Conservation (phyloP, 1,140 invertebrate species). For the Drosophila lacertosa region DNA sequence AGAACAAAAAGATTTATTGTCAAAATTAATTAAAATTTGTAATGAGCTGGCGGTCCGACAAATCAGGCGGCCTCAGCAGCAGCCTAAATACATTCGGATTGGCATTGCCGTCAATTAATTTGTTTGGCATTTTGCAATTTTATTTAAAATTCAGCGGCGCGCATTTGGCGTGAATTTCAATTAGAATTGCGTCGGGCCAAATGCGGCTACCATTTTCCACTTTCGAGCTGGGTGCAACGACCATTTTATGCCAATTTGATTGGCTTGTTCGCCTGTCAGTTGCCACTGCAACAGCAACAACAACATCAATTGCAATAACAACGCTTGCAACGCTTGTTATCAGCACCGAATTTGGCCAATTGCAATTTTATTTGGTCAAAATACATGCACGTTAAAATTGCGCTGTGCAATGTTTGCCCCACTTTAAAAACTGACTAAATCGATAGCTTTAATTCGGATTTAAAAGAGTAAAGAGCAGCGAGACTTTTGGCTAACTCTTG, state of each 20-base stretch:
- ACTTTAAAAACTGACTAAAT: conserved; percentile 4
- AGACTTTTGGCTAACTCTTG: too few relatives aligned
- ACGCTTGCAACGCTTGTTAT: conserved; percentile 37
- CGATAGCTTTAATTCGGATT: conserved; percentile 43
- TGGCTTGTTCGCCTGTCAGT: conserved; percentile 58
- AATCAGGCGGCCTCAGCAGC: conserved; percentile 39
- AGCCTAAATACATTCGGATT: conserved; percentile 49
- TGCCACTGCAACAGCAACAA: not conserved
- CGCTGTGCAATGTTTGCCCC: not conserved
- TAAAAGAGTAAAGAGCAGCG: too few relatives aligned
- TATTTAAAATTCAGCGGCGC: conserved; percentile 67
- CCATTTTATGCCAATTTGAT: conserved; percentile 75
- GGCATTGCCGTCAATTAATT: conserved; percentile 69
- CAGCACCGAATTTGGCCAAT: conserved; percentile 15
- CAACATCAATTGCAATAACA: conserved; percentile 16
- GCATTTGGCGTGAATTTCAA: conserved; percentile 70
- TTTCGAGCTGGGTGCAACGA: conserved; percentile 18
- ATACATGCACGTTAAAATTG: conserved; percentile 45
- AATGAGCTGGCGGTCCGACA: conserved; percentile 49
- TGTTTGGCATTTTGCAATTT: conserved; percentile 69
- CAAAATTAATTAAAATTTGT: conserved; percentile 82
- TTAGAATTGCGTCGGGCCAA: conserved; percentile 42
- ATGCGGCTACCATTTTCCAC: not conserved
- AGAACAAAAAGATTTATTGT: conserved; percentile 65
- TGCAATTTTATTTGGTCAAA: conserved; percentile 49